phyloP scores from a whole-genome alignment of 2,888 invertebrate genomes.

The Megaustenia siamemsis region DNA sequence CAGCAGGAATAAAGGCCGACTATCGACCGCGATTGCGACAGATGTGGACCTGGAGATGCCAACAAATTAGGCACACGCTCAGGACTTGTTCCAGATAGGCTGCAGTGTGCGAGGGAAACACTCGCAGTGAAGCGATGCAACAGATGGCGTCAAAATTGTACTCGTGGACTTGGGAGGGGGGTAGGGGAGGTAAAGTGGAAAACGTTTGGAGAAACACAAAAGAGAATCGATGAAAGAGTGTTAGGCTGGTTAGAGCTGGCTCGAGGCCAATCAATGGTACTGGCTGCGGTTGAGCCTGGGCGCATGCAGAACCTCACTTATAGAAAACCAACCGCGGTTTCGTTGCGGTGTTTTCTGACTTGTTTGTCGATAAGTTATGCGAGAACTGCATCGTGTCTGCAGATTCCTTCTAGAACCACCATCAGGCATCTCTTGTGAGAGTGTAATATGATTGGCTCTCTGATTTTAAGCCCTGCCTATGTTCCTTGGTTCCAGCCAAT shows the following conservation, averaged over 20 bases:
- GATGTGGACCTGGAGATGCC: constrained; percentile 25
- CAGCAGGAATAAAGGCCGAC: background rate
- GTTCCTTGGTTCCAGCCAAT: background rate
- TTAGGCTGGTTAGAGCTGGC: background rate
- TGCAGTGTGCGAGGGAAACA: background rate
- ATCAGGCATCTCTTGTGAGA: too few relatives aligned
- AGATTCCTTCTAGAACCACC: too few relatives aligned
- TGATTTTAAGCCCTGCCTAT: background rate
- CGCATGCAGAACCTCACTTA: background rate
- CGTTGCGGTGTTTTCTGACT: too few relatives aligned
- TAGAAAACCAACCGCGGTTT: too few relatives aligned
- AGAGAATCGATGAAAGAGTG: constrained; percentile 12
- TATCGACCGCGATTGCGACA: constrained; percentile 13
- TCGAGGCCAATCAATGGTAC: background rate
- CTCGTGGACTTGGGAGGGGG: background rate
- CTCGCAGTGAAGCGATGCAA: background rate
- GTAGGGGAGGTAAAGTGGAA: background rate
- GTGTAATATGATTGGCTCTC: background rate
- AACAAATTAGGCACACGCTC: constrained; percentile 29
- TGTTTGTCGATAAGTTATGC: too few relatives aligned
- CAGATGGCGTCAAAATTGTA: constrained; percentile 20
- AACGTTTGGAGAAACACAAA: background rate
- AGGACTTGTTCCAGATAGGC: constrained; percentile 18
- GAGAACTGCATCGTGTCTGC: too few relatives aligned
- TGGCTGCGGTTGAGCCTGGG: background rate